phyloP scores from a whole-genome alignment of 2,113 vertebrate species.

The Leucoraja erinaceus region DNA sequence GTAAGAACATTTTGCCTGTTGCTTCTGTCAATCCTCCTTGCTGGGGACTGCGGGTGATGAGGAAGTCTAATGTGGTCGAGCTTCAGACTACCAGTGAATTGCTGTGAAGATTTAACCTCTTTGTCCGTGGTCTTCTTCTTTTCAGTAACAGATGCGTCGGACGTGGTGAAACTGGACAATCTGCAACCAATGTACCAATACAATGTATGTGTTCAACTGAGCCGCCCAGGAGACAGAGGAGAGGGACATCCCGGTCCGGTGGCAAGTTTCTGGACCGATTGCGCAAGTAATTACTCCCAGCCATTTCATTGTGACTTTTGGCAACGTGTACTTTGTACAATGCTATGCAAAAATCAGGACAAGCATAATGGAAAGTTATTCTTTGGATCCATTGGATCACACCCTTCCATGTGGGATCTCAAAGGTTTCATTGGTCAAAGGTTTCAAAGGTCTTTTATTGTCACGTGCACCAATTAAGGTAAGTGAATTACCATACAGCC shows the following conservation, averaged over 20 bases:
- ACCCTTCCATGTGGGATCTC: no score
- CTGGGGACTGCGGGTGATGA: no score
- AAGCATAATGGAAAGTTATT: not conserved
- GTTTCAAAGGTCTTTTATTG: no score
- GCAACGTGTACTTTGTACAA: not conserved
- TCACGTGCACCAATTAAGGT: no score
- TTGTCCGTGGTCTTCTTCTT: constrained; percentile 40
- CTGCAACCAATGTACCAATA: constrained; percentile 71
- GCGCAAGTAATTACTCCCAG: not conserved
- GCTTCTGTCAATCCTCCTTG: not conserved
- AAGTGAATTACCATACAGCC: no score
- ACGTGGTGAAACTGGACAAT: constrained; percentile 59
- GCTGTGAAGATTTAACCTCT: not conserved
- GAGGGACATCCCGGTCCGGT: constrained; percentile 68
- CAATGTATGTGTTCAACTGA: constrained; percentile 67
- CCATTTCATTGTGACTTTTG: not conserved
- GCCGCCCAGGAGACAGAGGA: constrained; percentile 65
- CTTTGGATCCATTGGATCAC: no score
- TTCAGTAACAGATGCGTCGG: constrained; percentile 55
- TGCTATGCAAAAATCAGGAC: not conserved
- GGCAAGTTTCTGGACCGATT: constrained; percentile 61
- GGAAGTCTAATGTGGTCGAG: no score
- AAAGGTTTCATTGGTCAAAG: no score
- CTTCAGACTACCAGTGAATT: not conserved
- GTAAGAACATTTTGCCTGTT: not conserved